phyloP scores from a whole-genome alignment of 35 echinoderm and acorn worm genomes.

The Ophiothrix spiculata region DNA sequence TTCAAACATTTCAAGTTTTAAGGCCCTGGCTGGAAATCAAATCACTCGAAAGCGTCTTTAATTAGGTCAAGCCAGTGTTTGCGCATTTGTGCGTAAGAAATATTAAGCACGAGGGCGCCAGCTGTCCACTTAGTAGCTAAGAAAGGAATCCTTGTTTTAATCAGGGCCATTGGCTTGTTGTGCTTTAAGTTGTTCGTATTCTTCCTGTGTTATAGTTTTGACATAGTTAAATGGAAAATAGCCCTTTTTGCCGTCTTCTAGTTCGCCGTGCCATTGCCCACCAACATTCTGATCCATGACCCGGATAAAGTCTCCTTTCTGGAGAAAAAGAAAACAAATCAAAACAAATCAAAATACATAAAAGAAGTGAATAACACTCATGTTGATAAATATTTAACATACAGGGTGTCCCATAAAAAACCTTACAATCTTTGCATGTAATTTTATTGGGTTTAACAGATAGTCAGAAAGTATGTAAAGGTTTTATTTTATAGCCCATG shows the following conservation, averaged over 20 bases:
- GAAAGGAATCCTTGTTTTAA: background rate
- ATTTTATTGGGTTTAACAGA: no score
- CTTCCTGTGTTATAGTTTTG: background rate
- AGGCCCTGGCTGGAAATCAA: no score
- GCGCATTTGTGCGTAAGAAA: background rate
- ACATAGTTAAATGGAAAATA: conserved; percentile 14
- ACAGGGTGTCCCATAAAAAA: no score
- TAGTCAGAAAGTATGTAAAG: no score
- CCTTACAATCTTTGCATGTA: no score
- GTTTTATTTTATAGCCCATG: no score
- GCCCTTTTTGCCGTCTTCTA: background rate
- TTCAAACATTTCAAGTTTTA: no score
- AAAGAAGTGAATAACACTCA: background rate
- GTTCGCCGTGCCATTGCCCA: background rate
- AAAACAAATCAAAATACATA: background rate
- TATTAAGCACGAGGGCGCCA: conserved; percentile 12
- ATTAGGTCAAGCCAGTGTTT: background rate
- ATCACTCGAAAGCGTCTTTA: background rate
- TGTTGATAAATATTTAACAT: no score
- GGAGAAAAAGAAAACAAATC: background rate
- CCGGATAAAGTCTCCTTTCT: background rate
- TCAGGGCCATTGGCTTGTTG: background rate
- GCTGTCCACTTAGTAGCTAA: background rate
- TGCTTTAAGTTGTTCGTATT: background rate
- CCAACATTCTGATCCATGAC: background rate